Evolutionary conservation across 2,888 invertebrate species (phyloP), one percentile per base, ranked within the genome.

Genomic region (Pseudanteris insignis): DNA sequence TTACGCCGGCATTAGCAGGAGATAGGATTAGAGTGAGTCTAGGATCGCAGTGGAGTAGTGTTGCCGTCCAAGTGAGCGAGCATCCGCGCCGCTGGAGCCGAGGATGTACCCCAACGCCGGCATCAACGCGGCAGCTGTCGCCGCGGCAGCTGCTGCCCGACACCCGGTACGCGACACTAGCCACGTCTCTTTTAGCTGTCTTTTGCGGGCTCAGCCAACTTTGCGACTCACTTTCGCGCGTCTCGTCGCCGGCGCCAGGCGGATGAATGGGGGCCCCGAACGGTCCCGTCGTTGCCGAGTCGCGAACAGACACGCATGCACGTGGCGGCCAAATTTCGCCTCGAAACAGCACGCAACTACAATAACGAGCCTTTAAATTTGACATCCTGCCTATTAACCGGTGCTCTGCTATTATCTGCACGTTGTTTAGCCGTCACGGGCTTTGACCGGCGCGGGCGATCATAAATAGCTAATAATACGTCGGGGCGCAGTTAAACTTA

Each of bases 101-200:
- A 61, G 40, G 44, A 62, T 62, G 61, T 55, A 50, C 44, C 61
- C 61, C 32, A 62, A 72, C 67, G 73, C 77, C 68, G 70, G 76
- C 64, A 77, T 78, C 67, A 79, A 77, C 71, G 77, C 77, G 69
- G 78, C 78, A 74, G 79, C 79, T 73, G 79, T 73, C 64, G 79
- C 78, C 53, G 78, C 76, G 62, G 79, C 78, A 71, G 79, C 78
- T 74, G 79, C 78, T 47, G 78, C 78, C 55, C 72, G 79, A 65
- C 79, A 79, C 72, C 78, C 79, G 75, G 79, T 78, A 71, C 69
- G 69, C 68, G n/a, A 44, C 26, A 26, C 51, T 65, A 64, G 5
- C 24, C n/a, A 33, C 24, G 9, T 25, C 30, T 51, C n/a, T 25
- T 13, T 9, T 9, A n/a, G n/a, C n/a, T n/a, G n/a, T n/a, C n/a